Percentiles rank a stretch among this genome's conserved stretches.
phyloP scores from a whole-genome alignment of 2,113 vertebrate genomes.

The Takifugu bimaculatus region DNA sequence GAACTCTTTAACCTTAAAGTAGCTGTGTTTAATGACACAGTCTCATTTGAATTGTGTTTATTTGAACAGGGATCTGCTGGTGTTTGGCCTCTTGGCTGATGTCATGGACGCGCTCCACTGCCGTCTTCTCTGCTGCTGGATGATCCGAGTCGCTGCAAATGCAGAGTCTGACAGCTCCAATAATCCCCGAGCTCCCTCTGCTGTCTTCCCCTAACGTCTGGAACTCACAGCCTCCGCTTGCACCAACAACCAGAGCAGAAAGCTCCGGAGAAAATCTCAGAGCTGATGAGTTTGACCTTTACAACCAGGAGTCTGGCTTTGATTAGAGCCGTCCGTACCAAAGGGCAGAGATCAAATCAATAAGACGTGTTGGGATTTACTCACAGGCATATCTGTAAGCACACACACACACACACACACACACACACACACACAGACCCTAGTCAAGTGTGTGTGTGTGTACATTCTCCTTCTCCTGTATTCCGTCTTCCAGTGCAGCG shows the following conservation, averaged over 20 bases:
- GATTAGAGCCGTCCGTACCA: neutral
- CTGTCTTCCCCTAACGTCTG: conserved; percentile 20
- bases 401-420: neutral
- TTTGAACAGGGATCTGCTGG: conserved; percentile 42
- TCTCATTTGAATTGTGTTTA: conserved; percentile 43
- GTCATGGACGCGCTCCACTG: conserved; percentile 36
- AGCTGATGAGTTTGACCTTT: neutral
- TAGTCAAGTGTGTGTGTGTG: conserved; percentile 11
- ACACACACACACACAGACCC: conserved; percentile 26
- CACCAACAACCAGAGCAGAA: neutral
- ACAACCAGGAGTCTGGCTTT: neutral
- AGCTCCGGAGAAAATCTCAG: neutral
- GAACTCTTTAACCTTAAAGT: conserved; percentile 44
- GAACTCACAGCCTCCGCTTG: neutral
- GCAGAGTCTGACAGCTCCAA: neutral
- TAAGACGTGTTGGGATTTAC: conserved; percentile 3
- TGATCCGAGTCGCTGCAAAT: conserved; percentile 16
- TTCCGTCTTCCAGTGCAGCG: conserved; percentile 18
- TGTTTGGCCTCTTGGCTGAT: conserved; percentile 46
- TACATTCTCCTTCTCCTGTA: conserved; percentile 17
- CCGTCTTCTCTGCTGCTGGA: conserved; percentile 20
- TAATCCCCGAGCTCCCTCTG: conserved; percentile 57
- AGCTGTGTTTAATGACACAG: conserved; percentile 37
- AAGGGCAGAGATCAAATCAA: conserved; percentile 24
- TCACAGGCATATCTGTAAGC: neutral